Evolutionary conservation across 1,140 invertebrate species (phyloP).

Genomic region (Elymnias hypermnestra): DNA sequence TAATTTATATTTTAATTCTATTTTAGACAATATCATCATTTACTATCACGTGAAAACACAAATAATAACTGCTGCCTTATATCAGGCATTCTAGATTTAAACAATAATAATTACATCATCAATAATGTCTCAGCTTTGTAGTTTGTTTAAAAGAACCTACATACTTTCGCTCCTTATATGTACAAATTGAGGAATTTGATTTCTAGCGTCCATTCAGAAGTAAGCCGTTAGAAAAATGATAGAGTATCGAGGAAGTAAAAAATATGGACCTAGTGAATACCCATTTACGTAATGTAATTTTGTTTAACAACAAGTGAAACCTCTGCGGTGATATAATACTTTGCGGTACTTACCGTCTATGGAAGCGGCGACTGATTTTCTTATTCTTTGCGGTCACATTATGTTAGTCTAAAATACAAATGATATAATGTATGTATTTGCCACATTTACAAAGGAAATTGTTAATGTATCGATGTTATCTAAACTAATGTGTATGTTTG

Average conservation of each 20-base stretch:
- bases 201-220: conserved; percentile 3
- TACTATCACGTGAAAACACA: no score
- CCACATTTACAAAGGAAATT: no score
- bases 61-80: not conserved
- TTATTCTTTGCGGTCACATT: conserved; percentile 23
- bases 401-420: not conserved
- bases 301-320: conserved; percentile 69
- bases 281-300: conserved; percentile 58
- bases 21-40: no score
- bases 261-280: conserved; percentile 38
- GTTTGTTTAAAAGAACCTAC: conserved; percentile 1
- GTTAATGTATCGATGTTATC: no score
- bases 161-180: conserved; percentile 1
- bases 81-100: not conserved
- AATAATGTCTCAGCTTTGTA: not conserved
- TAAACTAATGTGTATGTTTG: no score
- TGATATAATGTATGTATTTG: no score
- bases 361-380: conserved; percentile 19
- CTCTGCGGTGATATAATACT: conserved; percentile 56
- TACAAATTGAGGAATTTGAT: conserved; percentile 2
- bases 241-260: conserved; percentile 43
- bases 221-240: conserved; percentile 23
- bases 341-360: conserved; percentile 17
- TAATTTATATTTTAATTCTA: no score
- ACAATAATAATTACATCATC: not conserved